phyloP scores from a whole-genome alignment of 1,140 invertebrate genomes.

The Trachymyrmex septentrionalis region DNA sequence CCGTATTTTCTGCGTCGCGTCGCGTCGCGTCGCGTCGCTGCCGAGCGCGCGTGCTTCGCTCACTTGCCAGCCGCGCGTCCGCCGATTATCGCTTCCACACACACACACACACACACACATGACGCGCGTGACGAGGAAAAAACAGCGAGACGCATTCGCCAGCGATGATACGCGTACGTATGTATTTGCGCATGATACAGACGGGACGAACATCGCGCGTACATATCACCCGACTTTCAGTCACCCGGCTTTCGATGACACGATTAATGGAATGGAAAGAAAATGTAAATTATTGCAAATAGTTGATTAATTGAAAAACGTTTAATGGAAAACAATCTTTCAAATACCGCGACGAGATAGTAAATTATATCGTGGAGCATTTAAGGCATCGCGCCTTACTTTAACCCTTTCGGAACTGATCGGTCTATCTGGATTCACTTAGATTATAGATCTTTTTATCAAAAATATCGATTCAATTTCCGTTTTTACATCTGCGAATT shows the following conservation, averaged over 20 bases:
- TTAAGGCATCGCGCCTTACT: background rate
- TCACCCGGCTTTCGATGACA: conserved; percentile 14
- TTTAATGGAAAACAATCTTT: background rate
- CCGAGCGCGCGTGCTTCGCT: conserved; percentile 39
- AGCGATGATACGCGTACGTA: background rate
- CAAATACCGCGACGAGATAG: background rate
- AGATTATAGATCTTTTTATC: no score
- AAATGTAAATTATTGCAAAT: conserved; percentile 42
- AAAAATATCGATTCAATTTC: no score
- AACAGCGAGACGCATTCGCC: conserved; percentile 28
- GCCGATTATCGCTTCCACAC: conserved; percentile 75
- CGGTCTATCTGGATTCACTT: no score
- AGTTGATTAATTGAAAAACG: conserved; percentile 2
- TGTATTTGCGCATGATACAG: background rate
- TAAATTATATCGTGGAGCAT: background rate
- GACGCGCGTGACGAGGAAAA: conserved; percentile 46
- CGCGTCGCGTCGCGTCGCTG: conserved; percentile 65
- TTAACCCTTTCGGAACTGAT: background rate
- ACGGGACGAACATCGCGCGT: background rate
- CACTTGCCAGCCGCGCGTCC: conserved; percentile 57
- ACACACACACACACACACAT: conserved; percentile 56
- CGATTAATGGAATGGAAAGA: conserved; percentile 29
- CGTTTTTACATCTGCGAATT: no score
- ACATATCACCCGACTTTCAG: no score
- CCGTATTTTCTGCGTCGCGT: conserved; percentile 75